Conservation (phyloP, 2,113 vertebrate genomes). For the Tetrao urogallus region DNA sequence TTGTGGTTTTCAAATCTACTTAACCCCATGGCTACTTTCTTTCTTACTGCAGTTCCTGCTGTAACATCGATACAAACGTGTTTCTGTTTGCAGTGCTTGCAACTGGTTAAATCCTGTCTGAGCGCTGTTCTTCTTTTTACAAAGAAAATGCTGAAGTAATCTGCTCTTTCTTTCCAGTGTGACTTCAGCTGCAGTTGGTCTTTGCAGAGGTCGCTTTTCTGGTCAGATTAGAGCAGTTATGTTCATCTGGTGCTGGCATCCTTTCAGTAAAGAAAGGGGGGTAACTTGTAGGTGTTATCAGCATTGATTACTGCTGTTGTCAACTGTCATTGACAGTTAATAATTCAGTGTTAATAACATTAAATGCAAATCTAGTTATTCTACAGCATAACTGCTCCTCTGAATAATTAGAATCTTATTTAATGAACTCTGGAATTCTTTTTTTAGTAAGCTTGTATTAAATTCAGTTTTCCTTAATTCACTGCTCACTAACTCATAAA, state of each 20-base stretch:
- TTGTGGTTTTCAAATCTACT: background rate
- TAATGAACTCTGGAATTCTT: background rate
- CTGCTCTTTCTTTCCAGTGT: background rate
- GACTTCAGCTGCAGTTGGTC: background rate
- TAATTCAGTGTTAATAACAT: background rate
- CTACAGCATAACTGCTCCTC: background rate
- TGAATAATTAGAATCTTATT: background rate
- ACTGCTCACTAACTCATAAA: background rate
- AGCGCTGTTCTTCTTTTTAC: background rate
- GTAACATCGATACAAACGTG: background rate
- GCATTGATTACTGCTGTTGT: background rate
- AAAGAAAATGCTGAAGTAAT: background rate
- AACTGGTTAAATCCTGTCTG: background rate
- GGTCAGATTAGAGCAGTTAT: background rate
- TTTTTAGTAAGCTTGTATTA: background rate
- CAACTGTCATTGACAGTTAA: background rate
- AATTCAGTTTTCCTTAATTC: background rate
- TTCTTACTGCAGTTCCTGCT: background rate
- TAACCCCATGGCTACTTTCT: background rate
- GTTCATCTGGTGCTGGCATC: background rate
- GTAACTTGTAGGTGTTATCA: background rate
- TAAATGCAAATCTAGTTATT: background rate
- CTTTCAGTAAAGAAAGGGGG: background rate
- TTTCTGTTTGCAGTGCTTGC: background rate
- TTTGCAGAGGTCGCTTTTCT: background rate